Evolutionary conservation across 2,797 vertebrate genomes (phyloP), one percentile per base, ranked within the genome.

Genomic region (Centropyge bicolor): DNA sequence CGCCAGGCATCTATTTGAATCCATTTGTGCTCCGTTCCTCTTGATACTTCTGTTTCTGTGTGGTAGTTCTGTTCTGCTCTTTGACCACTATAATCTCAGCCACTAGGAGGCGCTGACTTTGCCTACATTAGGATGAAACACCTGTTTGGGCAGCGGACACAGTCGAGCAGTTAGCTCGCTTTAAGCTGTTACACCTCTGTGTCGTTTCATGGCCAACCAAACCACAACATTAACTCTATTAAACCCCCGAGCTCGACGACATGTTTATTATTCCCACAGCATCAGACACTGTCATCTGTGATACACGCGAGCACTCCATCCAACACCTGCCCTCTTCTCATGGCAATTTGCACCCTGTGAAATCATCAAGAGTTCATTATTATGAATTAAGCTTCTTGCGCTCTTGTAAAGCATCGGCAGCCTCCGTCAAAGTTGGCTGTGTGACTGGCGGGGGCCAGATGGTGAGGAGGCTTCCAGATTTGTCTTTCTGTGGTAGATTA

Each of bases 341-440:
- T 84, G 85, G 82, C 85, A 80, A 85, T 91, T 78, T 90, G 88
- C 78, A 80, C 83, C 81, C 81, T 55, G 77, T 89, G 76, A 88
- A 92, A 87, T 91, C 83, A 86, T 91, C 82, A 86, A 71, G 84
- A 91, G 85, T 93, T 90, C 83, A 90, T 94, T 86, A 90, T 91
- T 89, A 88, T 88, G 87, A 93, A 91, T 92, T 85, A 89, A 91
- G 83, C 87, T 83, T 88, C 80, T 57, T 2, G 72, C 46, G 43
- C 72, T 91, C 83, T 90, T 91, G 87, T 86, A 92, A 89, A 72
- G 81, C 82, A 67, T 78, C 38, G 6, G 51, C 73, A 31, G 74
- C 72, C 85, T 90, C 85, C 54, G 81, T 91, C 80, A 69, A 69
- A 70, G 73, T 88, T 88, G 92, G 89, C 87, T 86, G 85, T 65